Conservation (phyloP, 2,113 vertebrate species). For the Dromas ardeola region DNA sequence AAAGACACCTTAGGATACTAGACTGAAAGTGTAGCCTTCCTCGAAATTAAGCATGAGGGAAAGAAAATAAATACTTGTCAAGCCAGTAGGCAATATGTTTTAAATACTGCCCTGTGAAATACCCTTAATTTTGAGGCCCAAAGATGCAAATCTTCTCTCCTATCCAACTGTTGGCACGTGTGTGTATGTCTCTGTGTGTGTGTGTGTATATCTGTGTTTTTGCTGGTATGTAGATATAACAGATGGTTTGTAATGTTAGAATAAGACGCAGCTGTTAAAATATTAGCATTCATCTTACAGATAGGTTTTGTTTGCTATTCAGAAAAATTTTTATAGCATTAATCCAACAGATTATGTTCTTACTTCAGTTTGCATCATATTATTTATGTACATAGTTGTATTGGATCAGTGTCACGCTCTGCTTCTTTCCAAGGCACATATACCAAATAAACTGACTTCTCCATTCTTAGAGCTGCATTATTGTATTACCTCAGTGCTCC, state of each 20-base stretch:
- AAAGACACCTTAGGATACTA: not conserved
- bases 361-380: fast-evolving
- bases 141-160: not conserved
- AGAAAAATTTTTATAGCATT: not conserved
- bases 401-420: not conserved
- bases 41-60: fast-evolving
- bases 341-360: not conserved
- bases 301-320: not conserved
- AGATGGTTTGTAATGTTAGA: not conserved
- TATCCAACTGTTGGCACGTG: not conserved
- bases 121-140: not conserved
- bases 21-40: not conserved
- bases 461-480: fast-evolving
- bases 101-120: not conserved
- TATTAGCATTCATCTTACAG: not conserved
- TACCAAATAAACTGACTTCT: not conserved
- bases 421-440: not conserved
- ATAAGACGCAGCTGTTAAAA: not conserved
- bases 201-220: not conserved
- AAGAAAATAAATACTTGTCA: not conserved
- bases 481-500: not conserved
- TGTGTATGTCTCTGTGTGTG: not conserved
- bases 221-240: not conserved
- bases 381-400: not conserved
- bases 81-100: not conserved